Evolutionary conservation across 2,888 invertebrate genomes (phyloP), one percentile per base, ranked within the genome.

Genomic region (Julus scanicus): DNA sequence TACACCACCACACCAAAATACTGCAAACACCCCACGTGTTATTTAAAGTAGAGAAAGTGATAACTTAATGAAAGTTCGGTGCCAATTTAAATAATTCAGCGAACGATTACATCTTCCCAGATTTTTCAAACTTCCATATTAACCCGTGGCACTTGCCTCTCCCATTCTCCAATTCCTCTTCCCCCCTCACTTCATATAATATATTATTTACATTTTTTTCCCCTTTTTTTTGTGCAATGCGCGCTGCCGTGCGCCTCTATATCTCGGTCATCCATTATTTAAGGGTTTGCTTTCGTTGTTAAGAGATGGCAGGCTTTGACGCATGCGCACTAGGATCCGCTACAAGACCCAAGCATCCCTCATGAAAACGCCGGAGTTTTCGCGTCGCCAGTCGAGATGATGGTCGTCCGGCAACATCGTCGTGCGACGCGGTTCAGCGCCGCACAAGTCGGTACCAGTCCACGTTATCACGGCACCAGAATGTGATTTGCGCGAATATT

Each of bases 221-320:
- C 13, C 48, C 48, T 48, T 48, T 48, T 48, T 48, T 48, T 48
- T 48, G 5, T 48, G 63, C 63, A 63, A 13, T 20, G 63, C 6
- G 63, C 63, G 63, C 63, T 63, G 63, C 63, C 63, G 63, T 63
- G 63, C 63, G 63, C 63, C 63, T 63, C 63, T 17, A 11, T 63
- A 63, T 63, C 63, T 63, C 63, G 63, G 20, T 63, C 63, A 63
- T 63, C 63, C 63, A 63, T 63, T 63, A 63, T 63, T 63, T 63
- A 63, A 63, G 63, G 15, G 63, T 63, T 63, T 63, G 63, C 63
- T 20, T 63, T 63, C 63, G 63, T 20, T 63, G 63, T 20, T 63
- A 11, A 63, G 63, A 63, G 63, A 63, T 63, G 63, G 63, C 63
- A 63, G 63, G 63, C 63, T 15, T 20, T 5, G 20, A 6, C 63